These are phyloP conservation scores for Epinephelus cyanopodus DNA, from an alignment of 2,113 vertebrate species.

Conservation along the genomic window DNA sequence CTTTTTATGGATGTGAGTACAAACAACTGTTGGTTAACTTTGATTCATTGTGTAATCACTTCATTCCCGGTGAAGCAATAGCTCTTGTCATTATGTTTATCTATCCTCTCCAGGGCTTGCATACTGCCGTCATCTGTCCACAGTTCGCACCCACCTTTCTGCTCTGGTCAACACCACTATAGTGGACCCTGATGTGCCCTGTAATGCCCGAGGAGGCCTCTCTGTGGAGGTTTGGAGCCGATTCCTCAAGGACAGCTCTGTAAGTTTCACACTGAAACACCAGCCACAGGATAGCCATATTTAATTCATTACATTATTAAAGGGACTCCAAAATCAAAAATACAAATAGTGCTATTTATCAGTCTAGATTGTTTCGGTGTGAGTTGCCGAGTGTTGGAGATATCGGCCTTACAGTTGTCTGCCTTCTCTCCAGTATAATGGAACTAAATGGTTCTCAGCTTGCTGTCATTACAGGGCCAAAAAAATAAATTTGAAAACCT, in stretches of 20 bases:
- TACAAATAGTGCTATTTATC: too few relatives aligned
- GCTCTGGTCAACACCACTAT: constrained; percentile 94
- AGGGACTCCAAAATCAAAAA: background rate
- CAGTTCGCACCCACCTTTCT: constrained; percentile 95
- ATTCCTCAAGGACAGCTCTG: constrained; percentile 91
- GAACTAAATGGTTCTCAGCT: too few relatives aligned
- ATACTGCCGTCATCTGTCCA: constrained; percentile 97
- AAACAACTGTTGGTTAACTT: background rate
- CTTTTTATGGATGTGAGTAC: constrained; percentile 97
- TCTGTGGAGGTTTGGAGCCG: constrained; percentile 90
- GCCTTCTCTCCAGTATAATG: too few relatives aligned
- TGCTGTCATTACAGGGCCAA: too few relatives aligned
- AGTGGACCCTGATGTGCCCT: constrained; percentile 87
- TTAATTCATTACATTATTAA: background rate
- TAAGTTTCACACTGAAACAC: constrained; percentile 70
- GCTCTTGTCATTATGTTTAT: background rate
- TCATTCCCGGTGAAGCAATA: background rate
- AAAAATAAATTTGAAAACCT: too few relatives aligned
- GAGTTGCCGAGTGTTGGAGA: too few relatives aligned
- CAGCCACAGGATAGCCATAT: background rate
- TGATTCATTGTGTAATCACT: background rate
- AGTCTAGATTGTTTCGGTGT: background rate
- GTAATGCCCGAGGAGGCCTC: constrained; percentile 86
- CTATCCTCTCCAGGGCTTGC: constrained; percentile 89
- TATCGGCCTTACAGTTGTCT: too few relatives aligned